These are phyloP conservation scores for Rattus rattus DNA, from an alignment of 2,113 vertebrate genomes.

Conservation along the genomic window DNA sequence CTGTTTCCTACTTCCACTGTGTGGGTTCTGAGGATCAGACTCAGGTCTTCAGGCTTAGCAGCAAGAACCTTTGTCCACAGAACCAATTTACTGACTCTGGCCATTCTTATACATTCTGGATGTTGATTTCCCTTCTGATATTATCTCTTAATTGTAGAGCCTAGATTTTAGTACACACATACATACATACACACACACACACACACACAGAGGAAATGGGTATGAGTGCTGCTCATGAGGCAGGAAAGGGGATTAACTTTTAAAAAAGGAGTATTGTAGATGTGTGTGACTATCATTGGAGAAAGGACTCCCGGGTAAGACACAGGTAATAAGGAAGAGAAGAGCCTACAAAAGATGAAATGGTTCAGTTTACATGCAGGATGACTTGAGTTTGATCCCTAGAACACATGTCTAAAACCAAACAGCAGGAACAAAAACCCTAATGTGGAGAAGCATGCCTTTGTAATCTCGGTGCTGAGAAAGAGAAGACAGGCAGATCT, in stretches of 20 bases:
- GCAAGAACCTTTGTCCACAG: neutral
- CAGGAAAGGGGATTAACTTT: neutral
- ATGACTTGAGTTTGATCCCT: neutral
- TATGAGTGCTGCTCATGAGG: neutral
- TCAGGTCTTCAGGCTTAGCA: neutral
- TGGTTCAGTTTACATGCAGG: neutral
- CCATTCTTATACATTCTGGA: neutral
- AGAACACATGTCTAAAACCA: neutral
- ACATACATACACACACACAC: too few relatives aligned
- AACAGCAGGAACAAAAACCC: neutral
- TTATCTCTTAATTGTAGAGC: neutral
- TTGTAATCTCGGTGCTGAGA: neutral
- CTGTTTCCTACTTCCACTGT: neutral
- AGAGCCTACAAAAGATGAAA: too few relatives aligned
- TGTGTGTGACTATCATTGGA: rapidly evolving
- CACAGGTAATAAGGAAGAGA: neutral
- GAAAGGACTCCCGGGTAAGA: neutral
- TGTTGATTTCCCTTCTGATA: neutral
- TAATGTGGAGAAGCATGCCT: neutral
- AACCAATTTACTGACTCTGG: neutral
- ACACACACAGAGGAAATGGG: neutral
- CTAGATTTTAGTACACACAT: neutral
- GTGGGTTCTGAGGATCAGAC: neutral
- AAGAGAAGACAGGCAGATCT: neutral
- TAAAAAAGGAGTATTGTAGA: neutral